These are phyloP conservation scores for Noctua pronuba DNA, from an alignment of 2,888 invertebrate species.

Conservation along the genomic window DNA sequence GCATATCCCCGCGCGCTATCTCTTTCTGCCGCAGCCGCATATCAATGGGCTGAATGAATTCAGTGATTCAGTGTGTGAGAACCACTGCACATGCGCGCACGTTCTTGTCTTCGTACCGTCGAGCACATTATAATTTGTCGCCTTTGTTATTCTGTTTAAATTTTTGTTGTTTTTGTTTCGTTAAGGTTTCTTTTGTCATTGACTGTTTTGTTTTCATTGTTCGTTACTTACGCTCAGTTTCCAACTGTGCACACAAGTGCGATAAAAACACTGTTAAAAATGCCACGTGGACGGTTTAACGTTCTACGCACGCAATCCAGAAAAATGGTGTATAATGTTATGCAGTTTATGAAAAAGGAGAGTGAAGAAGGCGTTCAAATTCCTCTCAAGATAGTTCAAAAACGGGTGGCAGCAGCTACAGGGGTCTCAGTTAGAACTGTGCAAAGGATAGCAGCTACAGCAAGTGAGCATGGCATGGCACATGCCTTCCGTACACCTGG, in stretches of 20 bases:
- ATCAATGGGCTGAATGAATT: no score
- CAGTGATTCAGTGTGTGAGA: background rate
- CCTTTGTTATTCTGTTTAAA: background rate
- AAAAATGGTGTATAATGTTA: background rate
- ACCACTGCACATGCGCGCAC: background rate
- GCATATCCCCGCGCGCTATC: background rate
- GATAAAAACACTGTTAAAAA: background rate
- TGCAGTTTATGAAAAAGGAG: background rate
- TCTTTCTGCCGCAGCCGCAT: background rate
- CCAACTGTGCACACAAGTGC: background rate
- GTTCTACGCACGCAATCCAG: background rate
- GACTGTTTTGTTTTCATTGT: background rate
- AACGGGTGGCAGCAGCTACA: background rate
- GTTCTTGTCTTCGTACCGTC: background rate
- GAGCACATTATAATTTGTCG: background rate
- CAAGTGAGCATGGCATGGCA: background rate
- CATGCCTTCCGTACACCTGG: background rate
- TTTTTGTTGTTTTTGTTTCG: background rate
- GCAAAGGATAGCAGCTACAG: background rate
- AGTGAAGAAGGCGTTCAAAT: conserved; percentile 2
- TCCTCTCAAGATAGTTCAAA: background rate
- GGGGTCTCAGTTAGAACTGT: background rate
- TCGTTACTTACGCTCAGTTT: background rate
- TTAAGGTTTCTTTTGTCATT: background rate
- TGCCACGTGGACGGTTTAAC: background rate